Evolutionary conservation across 2,888 invertebrate species (phyloP).

Genomic region (Anarsia innoxiella): DNA sequence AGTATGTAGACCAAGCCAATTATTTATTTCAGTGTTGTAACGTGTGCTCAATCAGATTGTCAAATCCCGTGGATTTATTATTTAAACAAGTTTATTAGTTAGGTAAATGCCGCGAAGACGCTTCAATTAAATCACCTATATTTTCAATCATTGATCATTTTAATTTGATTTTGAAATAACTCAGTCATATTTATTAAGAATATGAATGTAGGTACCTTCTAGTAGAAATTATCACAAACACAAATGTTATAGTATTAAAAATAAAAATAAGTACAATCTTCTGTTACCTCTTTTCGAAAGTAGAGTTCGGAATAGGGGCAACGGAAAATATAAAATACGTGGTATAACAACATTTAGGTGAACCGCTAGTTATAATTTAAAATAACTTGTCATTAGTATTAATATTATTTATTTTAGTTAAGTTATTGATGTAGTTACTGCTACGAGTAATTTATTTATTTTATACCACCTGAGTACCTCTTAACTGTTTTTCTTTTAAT

Average conservation of each 20-base stretch:
- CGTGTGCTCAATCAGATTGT: conserved; percentile 47
- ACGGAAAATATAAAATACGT: conserved; percentile 56
- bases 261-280: conserved; percentile 62
- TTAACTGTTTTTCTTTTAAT: conserved; percentile 63
- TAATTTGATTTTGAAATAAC: conserved; percentile 17
- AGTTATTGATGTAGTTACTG: conserved; percentile 55
- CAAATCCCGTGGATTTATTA: conserved; percentile 10
- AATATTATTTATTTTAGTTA: conserved; percentile 71
- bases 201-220: conserved; percentile 15
- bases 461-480: conserved; percentile 73
- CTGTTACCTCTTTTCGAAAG: conserved; percentile 70
- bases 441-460: conserved; percentile 59
- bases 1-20: conserved; percentile 63
- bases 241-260: conserved; percentile 60
- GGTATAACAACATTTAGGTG: conserved; percentile 44
- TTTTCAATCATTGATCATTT: conserved; percentile 25
- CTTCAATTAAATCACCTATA: conserved; percentile 35
- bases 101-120: conserved; percentile 20
- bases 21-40: conserved; percentile 47
- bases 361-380: conserved; percentile 70
- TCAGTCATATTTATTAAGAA: conserved; percentile 13
- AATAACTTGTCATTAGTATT: conserved; percentile 75
- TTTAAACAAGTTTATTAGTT: conserved; percentile 4
- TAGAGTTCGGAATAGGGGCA: conserved; percentile 56
- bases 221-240: conserved; percentile 37